phyloP scores from a whole-genome alignment of 2,797 vertebrate species.

The Peromyscus melanophrys region DNA sequence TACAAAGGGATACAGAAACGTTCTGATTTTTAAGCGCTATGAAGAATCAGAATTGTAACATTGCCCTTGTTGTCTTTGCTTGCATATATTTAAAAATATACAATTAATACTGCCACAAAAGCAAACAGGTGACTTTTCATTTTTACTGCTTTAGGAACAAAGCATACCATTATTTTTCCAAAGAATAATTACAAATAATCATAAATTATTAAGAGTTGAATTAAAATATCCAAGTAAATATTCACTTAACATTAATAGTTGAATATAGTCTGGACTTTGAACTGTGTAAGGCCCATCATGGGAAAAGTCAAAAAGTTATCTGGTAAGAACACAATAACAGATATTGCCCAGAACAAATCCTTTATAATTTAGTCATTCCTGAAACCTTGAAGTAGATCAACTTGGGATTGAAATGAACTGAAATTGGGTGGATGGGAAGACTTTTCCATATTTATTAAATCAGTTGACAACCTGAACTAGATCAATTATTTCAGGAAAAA shows the following conservation, averaged over 20 bases:
- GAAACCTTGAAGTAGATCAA: background rate
- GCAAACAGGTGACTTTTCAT: background rate
- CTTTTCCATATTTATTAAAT: background rate
- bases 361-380: background rate
- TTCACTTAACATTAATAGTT: background rate
- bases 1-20: background rate
- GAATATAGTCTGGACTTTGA: background rate
- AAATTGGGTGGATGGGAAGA: background rate
- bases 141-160: conserved; percentile 30
- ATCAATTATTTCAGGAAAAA: background rate
- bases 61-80: background rate
- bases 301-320: background rate
- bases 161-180: background rate
- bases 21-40: background rate
- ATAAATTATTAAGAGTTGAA: conserved; percentile 45
- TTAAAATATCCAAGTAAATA: background rate
- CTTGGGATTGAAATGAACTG: conserved; percentile 9
- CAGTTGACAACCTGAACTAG: background rate
- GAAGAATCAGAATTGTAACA: conserved; percentile 22
- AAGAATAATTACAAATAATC: background rate
- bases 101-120: conserved; percentile 4
- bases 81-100: background rate
- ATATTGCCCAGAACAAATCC: background rate
- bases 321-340: background rate
- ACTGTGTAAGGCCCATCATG: background rate